A percentile compares a stretch with the other conserved stretches of the same genome.
Evolutionary conservation across 2,113 vertebrate genomes (phyloP).

Genomic region (Zosterops japonicus): DNA sequence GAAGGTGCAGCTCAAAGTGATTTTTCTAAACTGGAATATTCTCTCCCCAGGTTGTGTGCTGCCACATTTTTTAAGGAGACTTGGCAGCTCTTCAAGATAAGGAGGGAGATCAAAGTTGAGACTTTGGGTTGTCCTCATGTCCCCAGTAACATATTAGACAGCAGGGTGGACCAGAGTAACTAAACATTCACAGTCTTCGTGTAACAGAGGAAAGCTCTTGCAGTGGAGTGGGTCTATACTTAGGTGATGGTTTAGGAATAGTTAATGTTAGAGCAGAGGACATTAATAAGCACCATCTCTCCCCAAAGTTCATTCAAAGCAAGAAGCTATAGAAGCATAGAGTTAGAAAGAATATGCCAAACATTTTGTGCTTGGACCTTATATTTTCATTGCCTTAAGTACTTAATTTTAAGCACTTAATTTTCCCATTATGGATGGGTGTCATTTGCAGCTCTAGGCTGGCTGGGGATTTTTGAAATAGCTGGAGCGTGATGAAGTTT

Average conservation of each 20-base stretch:
- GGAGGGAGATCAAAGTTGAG: neutral
- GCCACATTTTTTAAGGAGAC: neutral
- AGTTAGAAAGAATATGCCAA: neutral
- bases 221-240: accelerated
- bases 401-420: constrained; percentile 30
- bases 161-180: neutral
- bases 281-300: neutral
- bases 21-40: neutral
- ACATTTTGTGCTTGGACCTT: neutral
- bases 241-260: neutral
- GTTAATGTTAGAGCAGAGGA: neutral
- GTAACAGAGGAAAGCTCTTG: neutral
- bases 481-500: constrained; percentile 23
- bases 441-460: neutral
- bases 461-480: constrained; percentile 37
- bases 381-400: neutral
- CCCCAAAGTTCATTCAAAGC: neutral
- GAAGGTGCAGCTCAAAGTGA: neutral
- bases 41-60: accelerated
- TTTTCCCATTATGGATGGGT: neutral
- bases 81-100: neutral
- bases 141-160: neutral
- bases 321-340: neutral
- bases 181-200: neutral
- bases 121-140: neutral